These are phyloP conservation scores for Drosophila fungiperda DNA, from an alignment of 2,888 invertebrate genomes.

Conservation along the genomic window DNA sequence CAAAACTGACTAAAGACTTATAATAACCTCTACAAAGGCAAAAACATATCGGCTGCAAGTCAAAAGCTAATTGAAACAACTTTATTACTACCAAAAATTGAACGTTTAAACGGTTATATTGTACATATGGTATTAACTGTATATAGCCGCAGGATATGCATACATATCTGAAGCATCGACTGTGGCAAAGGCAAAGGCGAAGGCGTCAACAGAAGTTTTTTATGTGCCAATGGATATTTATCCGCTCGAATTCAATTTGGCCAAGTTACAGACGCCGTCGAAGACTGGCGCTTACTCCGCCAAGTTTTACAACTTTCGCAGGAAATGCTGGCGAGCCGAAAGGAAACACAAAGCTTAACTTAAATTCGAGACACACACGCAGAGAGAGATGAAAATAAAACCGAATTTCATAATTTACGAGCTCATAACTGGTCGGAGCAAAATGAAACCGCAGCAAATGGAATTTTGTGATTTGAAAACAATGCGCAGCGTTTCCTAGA, in stretches of 20 bases:
- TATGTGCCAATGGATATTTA: slow-evolving; percentile 72
- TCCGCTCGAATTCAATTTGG: slow-evolving; percentile 53
- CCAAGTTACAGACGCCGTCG: slow-evolving; percentile 36
- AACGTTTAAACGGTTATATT: slow-evolving; percentile 19
- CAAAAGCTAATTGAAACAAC: slow-evolving; percentile 73
- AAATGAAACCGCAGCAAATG: slow-evolving; percentile 53
- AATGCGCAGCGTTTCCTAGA: slow-evolving; percentile 50
- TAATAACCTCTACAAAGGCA: not conserved
- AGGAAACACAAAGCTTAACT: slow-evolving; percentile 67
- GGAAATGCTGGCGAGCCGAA: slow-evolving; percentile 61
- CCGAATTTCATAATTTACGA: slow-evolving; percentile 72
- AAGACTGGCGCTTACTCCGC: slow-evolving; percentile 32
- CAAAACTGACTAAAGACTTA: not conserved
- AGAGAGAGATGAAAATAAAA: slow-evolving; percentile 35
- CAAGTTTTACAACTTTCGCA: slow-evolving; percentile 75
- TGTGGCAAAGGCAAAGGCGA: slow-evolving; percentile 58
- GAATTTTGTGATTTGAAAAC: slow-evolving; percentile 38
- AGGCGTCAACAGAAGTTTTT: slow-evolving; percentile 76
- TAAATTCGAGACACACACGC: slow-evolving; percentile 44
- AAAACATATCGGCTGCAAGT: slow-evolving; percentile 39
- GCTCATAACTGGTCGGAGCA: slow-evolving; percentile 70
- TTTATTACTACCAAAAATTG: slow-evolving; percentile 71
- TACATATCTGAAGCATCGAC: not conserved
- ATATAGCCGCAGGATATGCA: slow-evolving; percentile 49
- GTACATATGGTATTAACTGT: slow-evolving; percentile 1